Evolutionary conservation across 2,797 vertebrate genomes (phyloP).

Genomic region (Arctocebus calabarensis): DNA sequence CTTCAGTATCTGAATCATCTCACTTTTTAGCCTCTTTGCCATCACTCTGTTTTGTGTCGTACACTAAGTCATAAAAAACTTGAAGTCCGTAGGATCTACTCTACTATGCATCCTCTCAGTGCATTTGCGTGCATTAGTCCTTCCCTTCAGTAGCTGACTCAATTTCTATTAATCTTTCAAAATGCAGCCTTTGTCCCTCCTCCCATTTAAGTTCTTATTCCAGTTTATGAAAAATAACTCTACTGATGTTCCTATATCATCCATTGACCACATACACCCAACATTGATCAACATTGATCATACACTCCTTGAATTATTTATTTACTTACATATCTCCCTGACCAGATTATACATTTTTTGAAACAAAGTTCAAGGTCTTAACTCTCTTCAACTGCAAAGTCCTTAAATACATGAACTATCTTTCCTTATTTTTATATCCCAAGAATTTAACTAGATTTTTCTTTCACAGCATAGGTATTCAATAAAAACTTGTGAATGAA

Average conservation of each 20-base stretch:
- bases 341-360: background rate
- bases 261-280: background rate
- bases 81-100: background rate
- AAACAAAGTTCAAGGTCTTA: background rate
- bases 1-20: background rate
- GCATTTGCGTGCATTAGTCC: background rate
- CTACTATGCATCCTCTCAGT: background rate
- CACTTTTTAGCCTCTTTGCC: background rate
- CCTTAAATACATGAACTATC: background rate
- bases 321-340: background rate
- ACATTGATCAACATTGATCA: background rate
- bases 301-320: background rate
- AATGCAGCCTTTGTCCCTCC: background rate
- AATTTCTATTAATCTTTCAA: background rate
- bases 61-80: rapidly evolving
- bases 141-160: background rate
- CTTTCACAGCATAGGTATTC: background rate
- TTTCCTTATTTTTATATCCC: background rate
- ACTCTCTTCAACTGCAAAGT: background rate
- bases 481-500: background rate
- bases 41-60: background rate
- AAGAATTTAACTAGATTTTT: background rate
- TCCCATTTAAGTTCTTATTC: background rate
- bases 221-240: background rate
- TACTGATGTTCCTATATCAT: background rate